Conservation (phyloP, 2,888 invertebrate species). For the Sphecodes monilicornis region DNA sequence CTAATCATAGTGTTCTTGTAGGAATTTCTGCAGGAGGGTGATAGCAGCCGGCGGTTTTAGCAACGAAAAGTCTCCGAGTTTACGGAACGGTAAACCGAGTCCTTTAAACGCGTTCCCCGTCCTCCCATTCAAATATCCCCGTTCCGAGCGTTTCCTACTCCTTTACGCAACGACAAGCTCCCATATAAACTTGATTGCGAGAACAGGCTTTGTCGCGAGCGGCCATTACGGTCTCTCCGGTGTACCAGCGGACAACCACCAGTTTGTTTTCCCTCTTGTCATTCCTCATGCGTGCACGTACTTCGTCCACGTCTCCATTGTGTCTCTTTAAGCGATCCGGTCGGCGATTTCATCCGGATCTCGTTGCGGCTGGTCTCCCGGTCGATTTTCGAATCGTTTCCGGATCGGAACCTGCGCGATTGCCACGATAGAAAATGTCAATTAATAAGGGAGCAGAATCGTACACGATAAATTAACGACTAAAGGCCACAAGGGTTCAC, state of each 20-base stretch:
- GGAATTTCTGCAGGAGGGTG: background rate
- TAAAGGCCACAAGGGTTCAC: conserved; percentile 67
- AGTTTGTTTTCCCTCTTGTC: conserved; percentile 46
- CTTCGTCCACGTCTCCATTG: conserved; percentile 28
- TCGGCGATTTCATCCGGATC: conserved; percentile 71
- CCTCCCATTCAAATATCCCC: conserved; percentile 7
- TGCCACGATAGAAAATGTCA: background rate
- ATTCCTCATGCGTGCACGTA: conserved; percentile 36
- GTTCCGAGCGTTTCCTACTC: conserved; percentile 22
- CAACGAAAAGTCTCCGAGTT: background rate
- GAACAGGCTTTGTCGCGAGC: conserved; percentile 55
- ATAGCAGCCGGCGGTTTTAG: background rate
- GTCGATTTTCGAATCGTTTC: conserved; percentile 30
- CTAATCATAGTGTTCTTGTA: background rate
- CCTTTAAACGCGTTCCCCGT: background rate
- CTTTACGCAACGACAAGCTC: conserved; percentile 38
- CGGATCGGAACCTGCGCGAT: background rate
- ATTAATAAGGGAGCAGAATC: conserved; percentile 25
- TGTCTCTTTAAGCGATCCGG: conserved; percentile 38
- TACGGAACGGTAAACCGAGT: background rate
- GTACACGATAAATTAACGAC: conserved; percentile 75
- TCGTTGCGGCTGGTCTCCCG: conserved; percentile 65
- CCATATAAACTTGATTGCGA: conserved; percentile 53
- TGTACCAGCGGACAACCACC: conserved; percentile 35
- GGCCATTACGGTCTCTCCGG: conserved; percentile 47